Base-by-base conservation (phyloP, 2,113 vertebrate species). In the Passer montanus region DNA sequence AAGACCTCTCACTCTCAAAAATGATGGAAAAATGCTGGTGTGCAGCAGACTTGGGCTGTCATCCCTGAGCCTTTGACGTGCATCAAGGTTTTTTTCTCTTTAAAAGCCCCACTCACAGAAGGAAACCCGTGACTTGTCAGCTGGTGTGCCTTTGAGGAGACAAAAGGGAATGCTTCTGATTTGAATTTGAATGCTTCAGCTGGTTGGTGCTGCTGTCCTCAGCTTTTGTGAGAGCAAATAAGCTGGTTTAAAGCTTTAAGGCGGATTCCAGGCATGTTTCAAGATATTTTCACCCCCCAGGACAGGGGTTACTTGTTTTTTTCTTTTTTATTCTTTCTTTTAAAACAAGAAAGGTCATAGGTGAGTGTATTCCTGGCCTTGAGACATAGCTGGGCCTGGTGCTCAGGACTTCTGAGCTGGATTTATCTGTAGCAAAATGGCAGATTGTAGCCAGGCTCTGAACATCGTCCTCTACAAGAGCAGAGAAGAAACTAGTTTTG, bases 111-210 rank as follows among this genome's bases (percentile, higher is more conserved):
- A 15, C 18, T 91, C 59, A 41, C 49, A 35, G 78, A 76, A 58
- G 56, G 55, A 83, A 93, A 73, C 19, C 26, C 59, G 41, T 72
- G 60, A 33, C 63, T 93, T 83, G 68, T 52, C 91, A 78, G 91
- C 70, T 75, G 44, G n/a, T 41, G 39, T 72, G 88, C 50, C 30
- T 82, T 82, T 66, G 74, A 89, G 46, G 7, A 85, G 89, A 89
- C 69, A 87, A 82, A 92, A 82, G 46, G 15, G 37, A 53, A 31
- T 26, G 43, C 39, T 93, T 75, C 35, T 46, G 18, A 84, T 91
- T 84, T 95, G 89, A 87, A 92, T 94, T 62, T 84, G 84, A 93
- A 87, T 85, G 62, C 67, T 63, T 69, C 74, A 80, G 74, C 52
- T 85, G 13, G n/a, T 60, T 81, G 44, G 17, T 75, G 69, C 46